Percentiles rank a stretch among this genome's conserved stretches.
Conservation (phyloP, 2,888 invertebrate species). For the Aporophyla lueneburgensis region DNA sequence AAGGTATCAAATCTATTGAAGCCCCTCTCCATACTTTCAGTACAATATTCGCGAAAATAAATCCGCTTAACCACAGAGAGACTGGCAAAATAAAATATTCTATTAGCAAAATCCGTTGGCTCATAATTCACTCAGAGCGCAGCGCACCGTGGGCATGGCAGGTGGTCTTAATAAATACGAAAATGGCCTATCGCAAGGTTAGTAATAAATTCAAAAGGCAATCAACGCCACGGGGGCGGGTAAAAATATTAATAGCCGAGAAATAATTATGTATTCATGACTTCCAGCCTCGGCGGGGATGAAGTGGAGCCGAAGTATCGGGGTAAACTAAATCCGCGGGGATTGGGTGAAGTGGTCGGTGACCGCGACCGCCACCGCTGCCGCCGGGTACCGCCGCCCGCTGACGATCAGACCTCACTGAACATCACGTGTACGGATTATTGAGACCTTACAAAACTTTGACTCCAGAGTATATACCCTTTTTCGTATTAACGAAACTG, state of each 20-base stretch:
- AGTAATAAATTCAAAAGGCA: slow-evolving; percentile 91
- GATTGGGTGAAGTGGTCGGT: slow-evolving; percentile 72
- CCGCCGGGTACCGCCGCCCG: slow-evolving; percentile 2
- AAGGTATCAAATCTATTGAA: slow-evolving; percentile 38
- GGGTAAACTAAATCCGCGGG: slow-evolving; percentile 79
- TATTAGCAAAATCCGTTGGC: slow-evolving; percentile 87
- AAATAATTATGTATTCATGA: slow-evolving; percentile 90
- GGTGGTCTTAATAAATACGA: slow-evolving; percentile 91
- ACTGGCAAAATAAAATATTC: slow-evolving; percentile 88
- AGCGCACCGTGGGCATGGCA: slow-evolving; percentile 84
- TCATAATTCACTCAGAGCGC: slow-evolving; percentile 87
- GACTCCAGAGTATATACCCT: slow-evolving; percentile 36
- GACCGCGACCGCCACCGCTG: slow-evolving; percentile 36
- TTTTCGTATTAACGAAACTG: slow-evolving; percentile 4
- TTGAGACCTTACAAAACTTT: slow-evolving; percentile 36
- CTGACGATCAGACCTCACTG: slow-evolving; percentile 35
- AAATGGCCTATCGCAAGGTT: slow-evolving; percentile 88
- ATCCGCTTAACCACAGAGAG: slow-evolving; percentile 81
- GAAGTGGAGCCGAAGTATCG: slow-evolving; percentile 73
- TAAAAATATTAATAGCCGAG: slow-evolving; percentile 90
- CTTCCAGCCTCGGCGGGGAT: slow-evolving; percentile 77
- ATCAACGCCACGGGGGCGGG: slow-evolving; percentile 89
- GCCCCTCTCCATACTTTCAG: slow-evolving; percentile 64
- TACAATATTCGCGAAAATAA: slow-evolving; percentile 76
- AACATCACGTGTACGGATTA: slow-evolving; percentile 62